Base-by-base conservation (phyloP, 2,888 invertebrate genomes). In the Chrysotoxum bicinctum region DNA sequence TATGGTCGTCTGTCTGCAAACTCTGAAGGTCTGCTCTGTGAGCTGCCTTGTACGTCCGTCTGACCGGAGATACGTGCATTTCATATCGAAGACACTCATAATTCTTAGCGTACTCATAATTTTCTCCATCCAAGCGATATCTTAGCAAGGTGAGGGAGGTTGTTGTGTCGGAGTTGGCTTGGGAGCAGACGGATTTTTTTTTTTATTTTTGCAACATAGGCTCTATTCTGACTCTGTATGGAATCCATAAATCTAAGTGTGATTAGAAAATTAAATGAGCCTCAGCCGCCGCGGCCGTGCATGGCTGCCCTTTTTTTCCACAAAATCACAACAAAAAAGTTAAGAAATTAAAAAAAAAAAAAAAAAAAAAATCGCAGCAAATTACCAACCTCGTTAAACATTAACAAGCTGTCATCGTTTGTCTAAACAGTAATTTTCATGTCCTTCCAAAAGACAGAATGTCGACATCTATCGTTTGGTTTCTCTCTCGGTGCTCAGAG, bases 371-470 rank as follows among this genome's bases (percentile, higher is more conserved):
- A 66, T 35, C 60, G 60, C 80, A 81, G 81, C 81, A 85, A 85
- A 81, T 85, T 85, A 85, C 81, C 85, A 85, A 85, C 85, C 85
- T 85, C 85, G 85, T 85, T 85, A 85, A 85, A 85, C 85, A 85
- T 85, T 85, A 85, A 85, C 85, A 85, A 85, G 66, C 85, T 81
- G 85, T 85, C 85, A 85, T 85, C 85, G 85, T 85, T 85, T 85
- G 85, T 85, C 85, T 81, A 85, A 85, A 85, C 85, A 81, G 85
- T 81, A 85, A 85, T 85, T 85, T 85, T 85, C 85, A 85, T 85
- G 85, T 85, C 85, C 85, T 85, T 85, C 81, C 81, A 81, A 85
- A 85, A 85, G 85, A 85, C 81, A 76, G 69, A 77, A 81, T 81
- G 85, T 81, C 76, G 81, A 81, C 81, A 81, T 81, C 76, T 80